phyloP scores from a whole-genome alignment of 2,113 vertebrate species.

The Cyprinus carpio region DNA sequence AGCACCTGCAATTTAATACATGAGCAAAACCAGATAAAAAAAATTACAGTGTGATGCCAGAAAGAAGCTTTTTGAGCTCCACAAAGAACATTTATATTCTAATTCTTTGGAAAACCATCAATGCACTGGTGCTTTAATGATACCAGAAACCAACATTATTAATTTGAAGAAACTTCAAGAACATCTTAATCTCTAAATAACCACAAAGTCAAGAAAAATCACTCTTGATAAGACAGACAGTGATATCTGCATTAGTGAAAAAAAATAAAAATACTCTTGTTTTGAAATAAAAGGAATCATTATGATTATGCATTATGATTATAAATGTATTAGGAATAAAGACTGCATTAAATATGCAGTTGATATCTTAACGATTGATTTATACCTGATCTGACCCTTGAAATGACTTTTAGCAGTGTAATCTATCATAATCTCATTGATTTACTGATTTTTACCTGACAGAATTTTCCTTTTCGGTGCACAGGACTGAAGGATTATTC shows the following conservation, averaged over 20 bases:
- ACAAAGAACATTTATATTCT: neutral
- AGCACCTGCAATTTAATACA: constrained; percentile 1
- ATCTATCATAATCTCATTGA: too few species aligned
- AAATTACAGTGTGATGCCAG: neutral
- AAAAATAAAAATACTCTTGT: neutral
- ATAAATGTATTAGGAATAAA: neutral
- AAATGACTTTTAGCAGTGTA: neutral
- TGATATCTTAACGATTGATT: neutral
- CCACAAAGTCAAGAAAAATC: too few species aligned
- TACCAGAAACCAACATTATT: neutral
- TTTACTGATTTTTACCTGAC: neutral
- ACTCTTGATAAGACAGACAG: too few species aligned
- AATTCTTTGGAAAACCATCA: neutral
- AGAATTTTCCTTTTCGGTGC: neutral
- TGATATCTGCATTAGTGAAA: too few species aligned
- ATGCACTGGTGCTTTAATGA: neutral
- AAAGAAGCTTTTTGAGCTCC: neutral
- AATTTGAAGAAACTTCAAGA: neutral
- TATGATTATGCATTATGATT: neutral
- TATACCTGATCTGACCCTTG: too few species aligned
- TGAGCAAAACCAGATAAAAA: neutral
- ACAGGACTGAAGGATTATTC: neutral
- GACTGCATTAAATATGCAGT: neutral
- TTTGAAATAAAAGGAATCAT: neutral
- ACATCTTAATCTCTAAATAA: neutral